Evolutionary conservation across 2,888 invertebrate genomes (phyloP), one percentile per base, ranked within the genome.

Genomic region (Apodemia duryi): DNA sequence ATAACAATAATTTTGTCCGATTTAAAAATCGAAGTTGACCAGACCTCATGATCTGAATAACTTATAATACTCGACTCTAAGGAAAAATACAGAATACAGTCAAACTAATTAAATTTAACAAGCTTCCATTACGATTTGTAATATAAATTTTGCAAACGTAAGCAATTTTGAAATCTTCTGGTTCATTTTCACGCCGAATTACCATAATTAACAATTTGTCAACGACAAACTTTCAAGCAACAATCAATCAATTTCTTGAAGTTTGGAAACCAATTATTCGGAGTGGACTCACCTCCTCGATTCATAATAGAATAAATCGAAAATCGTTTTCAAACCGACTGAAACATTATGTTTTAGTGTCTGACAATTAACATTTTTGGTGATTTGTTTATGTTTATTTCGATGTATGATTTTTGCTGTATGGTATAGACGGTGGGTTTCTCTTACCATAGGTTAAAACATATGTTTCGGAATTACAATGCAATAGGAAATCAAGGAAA

Each of bases 161-260:
- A 51, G 21, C 49, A 51, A 60, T 35, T 21, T 21, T 51, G 21
- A 51, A 35, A 35, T 35, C 32, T 60, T 64, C 60, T 61, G 46
- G 21, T 64, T 43, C 43, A 21, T 21, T 62, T 38, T 43, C 43
- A 43, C n/a, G 32, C 60, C 68, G 75, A 79, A 86, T 87, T 86
- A 84, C 77, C 82, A 86, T 86, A 85, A 86, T 87, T 85, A 86
- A 84, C 85, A 86, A 85, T 84, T 85, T 81, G 74, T 77, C 76
- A 79, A 78, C 76, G 80, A 79, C 80, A 79, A 85, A 85, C 80
- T 86, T 77, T 75, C 74, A 70, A 78, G 80, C 76, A 81, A 83
- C 85, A 85, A 85, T 86, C 84, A 81, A 86, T 87, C 86, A 86
- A 83, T 84, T 83, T 73, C 60, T 70, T 67, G 73, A 79, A 80